Percentiles rank a stretch among this genome's conserved stretches.
These are phyloP conservation scores for Fissipunctia ypsillon DNA, from an alignment of 2,888 invertebrate species.

Conservation along the genomic window DNA sequence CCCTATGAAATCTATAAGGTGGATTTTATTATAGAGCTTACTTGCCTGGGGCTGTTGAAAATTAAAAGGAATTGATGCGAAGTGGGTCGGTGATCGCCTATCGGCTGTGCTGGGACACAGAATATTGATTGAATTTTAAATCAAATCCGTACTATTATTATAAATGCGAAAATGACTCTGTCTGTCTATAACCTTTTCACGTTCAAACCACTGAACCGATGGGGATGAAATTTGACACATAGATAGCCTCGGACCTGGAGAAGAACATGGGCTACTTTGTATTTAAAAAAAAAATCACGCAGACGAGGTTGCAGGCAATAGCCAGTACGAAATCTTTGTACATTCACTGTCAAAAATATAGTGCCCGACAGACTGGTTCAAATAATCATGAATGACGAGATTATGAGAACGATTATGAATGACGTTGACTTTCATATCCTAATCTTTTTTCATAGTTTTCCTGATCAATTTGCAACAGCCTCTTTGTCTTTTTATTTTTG, in stretches of 20 bases:
- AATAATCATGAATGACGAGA: no score
- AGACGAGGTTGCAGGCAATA: no score
- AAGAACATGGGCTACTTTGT: no score
- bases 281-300: no score
- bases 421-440: background rate
- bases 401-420: no score
- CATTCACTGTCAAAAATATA: background rate
- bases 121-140: background rate
- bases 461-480: no score
- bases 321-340: background rate
- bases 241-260: background rate
- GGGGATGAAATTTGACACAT: background rate
- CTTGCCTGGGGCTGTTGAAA: constrained; percentile 18
- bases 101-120: background rate
- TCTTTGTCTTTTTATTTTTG: background rate
- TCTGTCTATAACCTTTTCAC: background rate
- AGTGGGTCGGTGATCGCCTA: background rate
- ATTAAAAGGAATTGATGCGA: background rate
- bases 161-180: background rate
- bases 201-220: background rate
- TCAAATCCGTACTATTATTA: background rate
- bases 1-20: constrained; percentile 63
- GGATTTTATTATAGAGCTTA: constrained; percentile 36
- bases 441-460: background rate
- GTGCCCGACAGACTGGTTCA: no score